A percentile compares a stretch with the other conserved stretches of the same genome.
phyloP scores from a whole-genome alignment of 2,797 vertebrate species.

The Simalia tracyae region DNA sequence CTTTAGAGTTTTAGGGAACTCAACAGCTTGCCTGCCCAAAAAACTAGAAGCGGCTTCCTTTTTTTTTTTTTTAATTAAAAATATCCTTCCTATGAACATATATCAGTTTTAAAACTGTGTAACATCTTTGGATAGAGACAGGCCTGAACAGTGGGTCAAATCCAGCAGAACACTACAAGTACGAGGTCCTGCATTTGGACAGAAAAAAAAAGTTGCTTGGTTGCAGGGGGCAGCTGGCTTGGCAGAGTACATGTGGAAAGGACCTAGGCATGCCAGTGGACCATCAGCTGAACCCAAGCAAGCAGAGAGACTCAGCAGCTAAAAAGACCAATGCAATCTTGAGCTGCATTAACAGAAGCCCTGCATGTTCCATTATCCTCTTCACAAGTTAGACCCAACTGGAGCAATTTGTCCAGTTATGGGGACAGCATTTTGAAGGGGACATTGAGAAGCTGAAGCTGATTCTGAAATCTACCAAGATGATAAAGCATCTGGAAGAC shows the following conservation, averaged over 20 bases:
- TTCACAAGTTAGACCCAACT: background rate
- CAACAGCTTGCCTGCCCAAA: background rate
- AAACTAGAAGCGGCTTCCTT: background rate
- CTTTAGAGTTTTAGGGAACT: background rate
- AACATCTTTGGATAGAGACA: background rate
- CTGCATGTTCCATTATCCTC: background rate
- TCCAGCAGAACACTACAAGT: background rate
- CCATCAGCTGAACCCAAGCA: background rate
- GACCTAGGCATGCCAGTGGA: background rate
- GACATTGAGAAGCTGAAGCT: background rate
- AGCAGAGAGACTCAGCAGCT: background rate
- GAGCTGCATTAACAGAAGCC: background rate
- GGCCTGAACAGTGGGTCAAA: background rate
- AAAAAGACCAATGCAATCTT: background rate
- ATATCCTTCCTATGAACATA: background rate
- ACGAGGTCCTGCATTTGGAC: background rate
- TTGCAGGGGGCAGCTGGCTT: background rate
- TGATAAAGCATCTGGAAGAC: background rate
- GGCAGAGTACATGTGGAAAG: background rate
- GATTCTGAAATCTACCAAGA: background rate
- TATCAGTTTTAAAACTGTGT: background rate
- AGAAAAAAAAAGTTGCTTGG: background rate
- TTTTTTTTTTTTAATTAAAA: background rate
- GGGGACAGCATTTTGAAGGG: background rate
- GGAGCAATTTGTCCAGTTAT: background rate